Evolutionary conservation across 2,888 invertebrate species (phyloP), one percentile per base, ranked within the genome.

Genomic region (Agrilus mali): DNA sequence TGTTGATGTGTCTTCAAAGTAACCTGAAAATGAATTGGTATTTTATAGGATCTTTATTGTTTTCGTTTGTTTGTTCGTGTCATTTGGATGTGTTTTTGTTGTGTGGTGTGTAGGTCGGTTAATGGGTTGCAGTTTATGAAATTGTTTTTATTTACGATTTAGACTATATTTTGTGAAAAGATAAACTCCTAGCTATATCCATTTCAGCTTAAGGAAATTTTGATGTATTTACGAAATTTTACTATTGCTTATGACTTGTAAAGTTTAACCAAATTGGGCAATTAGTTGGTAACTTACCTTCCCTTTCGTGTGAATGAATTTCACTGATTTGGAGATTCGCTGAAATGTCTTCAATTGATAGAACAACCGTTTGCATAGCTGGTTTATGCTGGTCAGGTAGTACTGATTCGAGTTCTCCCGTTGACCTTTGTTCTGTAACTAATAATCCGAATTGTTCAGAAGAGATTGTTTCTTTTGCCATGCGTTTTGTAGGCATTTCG

Each of bases 351-450:
- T 60, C 63, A 51, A 66, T 53, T 43, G 58, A 52, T 47, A 66
- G 53, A 52, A 56, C 60, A 52, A 68, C 68, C 53, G 61, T 64
- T 60, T 71, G 71, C 53, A 63, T 56, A 51, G 63, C 56, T 47
- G 69, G 68, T 54, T 63, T 62, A 47, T 65, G 58, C 45, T 60
- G 52, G 50, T 66, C 64, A 43, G 61, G 60, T 51, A 68, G 55
- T 45, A 67, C 58, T 55, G 65, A 60, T 63, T 68, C 70, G 39
- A 68, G 58, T 63, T 71, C 70, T 52, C 66, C 71, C 52, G 69
- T 64, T 47, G 66, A 61, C 51, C 60, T 61, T 49, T 65, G 61
- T 55, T 74, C 72, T 40, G 69, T 71, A 43, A 75, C 61, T 41
- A 72, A 61, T 38, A 75, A 53, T 49, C 74, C 68, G 53, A 70